phyloP scores from a whole-genome alignment of 2,113 vertebrate genomes.

The Platichthys flesus region DNA sequence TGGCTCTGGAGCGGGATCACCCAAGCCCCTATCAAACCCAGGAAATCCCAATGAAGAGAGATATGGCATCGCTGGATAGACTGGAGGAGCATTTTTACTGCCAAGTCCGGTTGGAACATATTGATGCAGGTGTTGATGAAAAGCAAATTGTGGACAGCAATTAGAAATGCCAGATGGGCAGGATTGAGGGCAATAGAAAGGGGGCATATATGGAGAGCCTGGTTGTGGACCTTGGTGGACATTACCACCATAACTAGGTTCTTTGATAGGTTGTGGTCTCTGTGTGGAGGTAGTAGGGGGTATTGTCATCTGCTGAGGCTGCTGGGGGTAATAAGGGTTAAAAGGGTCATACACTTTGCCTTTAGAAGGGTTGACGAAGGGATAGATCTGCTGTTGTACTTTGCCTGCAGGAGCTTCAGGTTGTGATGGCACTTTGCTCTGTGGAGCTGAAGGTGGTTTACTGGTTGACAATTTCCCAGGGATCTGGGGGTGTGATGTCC shows the following conservation, averaged over 20 bases:
- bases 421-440: not conserved
- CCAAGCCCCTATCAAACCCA: not conserved
- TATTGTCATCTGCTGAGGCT: constrained; percentile 8
- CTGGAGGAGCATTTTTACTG: not conserved
- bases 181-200: constrained; percentile 42
- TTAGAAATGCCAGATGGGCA: constrained; percentile 50
- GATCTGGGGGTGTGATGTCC: not conserved
- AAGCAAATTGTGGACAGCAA: constrained; percentile 70
- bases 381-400: not conserved
- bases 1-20: not conserved
- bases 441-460: not conserved
- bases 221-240: not conserved
- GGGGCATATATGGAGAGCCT: not conserved
- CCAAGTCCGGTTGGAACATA: constrained; percentile 27
- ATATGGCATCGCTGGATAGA: constrained; percentile 19
- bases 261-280: not conserved
- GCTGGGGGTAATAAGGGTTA: constrained; percentile 2
- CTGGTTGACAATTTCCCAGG: not conserved
- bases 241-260: not conserved
- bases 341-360: not conserved
- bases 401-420: not conserved
- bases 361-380: not conserved
- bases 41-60: not conserved
- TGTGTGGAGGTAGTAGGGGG: not conserved
- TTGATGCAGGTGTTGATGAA: constrained; percentile 73